phyloP scores from a whole-genome alignment of 2,888 invertebrate genomes.

The Griposia aprilina region DNA sequence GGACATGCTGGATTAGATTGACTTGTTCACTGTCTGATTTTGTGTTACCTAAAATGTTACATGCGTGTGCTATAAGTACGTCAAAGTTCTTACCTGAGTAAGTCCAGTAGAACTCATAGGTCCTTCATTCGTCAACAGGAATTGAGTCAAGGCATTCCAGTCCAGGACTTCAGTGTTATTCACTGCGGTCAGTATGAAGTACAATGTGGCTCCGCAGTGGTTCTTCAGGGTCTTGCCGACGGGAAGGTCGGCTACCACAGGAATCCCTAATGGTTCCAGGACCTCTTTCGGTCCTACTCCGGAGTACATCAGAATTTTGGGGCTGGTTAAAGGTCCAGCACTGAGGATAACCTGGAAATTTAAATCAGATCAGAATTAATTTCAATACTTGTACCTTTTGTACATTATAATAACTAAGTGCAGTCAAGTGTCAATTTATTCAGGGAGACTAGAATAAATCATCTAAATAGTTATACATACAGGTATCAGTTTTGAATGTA shows the following conservation, averaged over 20 bases:
- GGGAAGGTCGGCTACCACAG: slow-evolving; percentile 90
- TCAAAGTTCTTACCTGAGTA: slow-evolving; percentile 87
- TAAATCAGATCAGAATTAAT: not conserved
- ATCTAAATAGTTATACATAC: not conserved
- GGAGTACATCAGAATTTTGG: slow-evolving; percentile 91
- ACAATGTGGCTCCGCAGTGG: slow-evolving; percentile 91
- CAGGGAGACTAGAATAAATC: not conserved
- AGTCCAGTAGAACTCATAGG: slow-evolving; percentile 92
- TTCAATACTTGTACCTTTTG: not conserved
- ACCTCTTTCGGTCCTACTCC: slow-evolving; percentile 91
- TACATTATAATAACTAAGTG: not conserved
- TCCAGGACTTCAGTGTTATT: slow-evolving; percentile 88
- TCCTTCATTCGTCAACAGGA: slow-evolving; percentile 89
- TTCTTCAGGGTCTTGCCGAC: slow-evolving; percentile 92
- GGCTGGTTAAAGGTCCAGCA: slow-evolving; percentile 92
- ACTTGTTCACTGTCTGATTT: not conserved
- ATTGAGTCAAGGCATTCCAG: slow-evolving; percentile 90
- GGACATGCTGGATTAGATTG: not conserved
- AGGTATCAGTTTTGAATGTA: not conserved
- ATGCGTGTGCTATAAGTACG: not conserved
- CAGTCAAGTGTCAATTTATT: not conserved
- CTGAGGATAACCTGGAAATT: slow-evolving; percentile 88
- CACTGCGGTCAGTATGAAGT: slow-evolving; percentile 84
- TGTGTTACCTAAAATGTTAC: not conserved
- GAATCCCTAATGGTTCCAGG: slow-evolving; percentile 87